Percentiles rank a stretch among this genome's conserved stretches.
phyloP scores from a whole-genome alignment of 2,113 vertebrate genomes.

The Oryctolagus cuniculus region DNA sequence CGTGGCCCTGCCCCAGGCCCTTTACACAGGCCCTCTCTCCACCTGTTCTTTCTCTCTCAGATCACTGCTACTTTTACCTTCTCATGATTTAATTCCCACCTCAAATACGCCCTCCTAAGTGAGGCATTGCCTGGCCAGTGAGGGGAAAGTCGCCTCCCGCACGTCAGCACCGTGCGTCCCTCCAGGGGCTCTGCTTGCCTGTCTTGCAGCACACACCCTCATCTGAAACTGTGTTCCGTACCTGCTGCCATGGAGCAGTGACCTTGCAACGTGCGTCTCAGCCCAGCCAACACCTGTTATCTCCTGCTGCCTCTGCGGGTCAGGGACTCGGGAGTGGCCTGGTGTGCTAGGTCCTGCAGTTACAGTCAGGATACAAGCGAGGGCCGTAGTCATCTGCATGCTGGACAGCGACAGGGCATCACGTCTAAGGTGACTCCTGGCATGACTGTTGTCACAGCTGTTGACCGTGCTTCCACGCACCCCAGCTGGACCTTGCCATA shows the following conservation, averaged over 20 bases:
- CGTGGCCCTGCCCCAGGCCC: background rate
- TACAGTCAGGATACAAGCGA: background rate
- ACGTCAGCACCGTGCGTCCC: background rate
- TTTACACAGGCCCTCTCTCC: background rate
- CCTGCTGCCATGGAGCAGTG: background rate
- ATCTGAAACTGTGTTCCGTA: background rate
- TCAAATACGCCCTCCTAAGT: background rate
- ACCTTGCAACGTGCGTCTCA: background rate
- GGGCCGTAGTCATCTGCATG: background rate
- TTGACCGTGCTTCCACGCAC: background rate
- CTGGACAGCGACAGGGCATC: background rate
- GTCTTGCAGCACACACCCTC: background rate
- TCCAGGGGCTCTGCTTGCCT: background rate
- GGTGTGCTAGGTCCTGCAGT: background rate
- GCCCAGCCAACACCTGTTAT: too few species aligned
- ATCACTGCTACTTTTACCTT: background rate
- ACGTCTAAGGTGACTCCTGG: background rate
- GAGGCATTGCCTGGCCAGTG: background rate
- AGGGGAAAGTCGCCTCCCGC: background rate
- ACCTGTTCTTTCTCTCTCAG: background rate
- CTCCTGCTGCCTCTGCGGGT: too few species aligned
- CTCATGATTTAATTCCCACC: background rate
- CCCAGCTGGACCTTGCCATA: background rate
- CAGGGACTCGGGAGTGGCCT: background rate
- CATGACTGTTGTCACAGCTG: rapidly evolving